These are phyloP conservation scores for Netelia fuscicornis DNA, from an alignment of 2,888 invertebrate species.

Conservation along the genomic window DNA sequence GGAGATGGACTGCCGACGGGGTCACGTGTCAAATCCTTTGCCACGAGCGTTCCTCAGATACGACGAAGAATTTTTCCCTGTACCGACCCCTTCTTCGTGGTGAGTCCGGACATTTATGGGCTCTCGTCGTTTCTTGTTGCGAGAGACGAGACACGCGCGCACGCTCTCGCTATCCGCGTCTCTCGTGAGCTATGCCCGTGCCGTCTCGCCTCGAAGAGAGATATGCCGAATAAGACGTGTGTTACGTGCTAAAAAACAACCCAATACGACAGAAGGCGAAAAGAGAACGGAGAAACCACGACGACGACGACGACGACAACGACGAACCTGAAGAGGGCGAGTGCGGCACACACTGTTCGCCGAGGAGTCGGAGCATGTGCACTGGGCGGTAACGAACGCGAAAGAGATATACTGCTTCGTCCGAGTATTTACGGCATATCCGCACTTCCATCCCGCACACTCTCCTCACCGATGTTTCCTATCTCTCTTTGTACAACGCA, in stretches of 20 bases:
- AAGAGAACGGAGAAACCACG: constrained; percentile 26
- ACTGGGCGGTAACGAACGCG: constrained; percentile 82
- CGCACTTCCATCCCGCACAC: constrained; percentile 74
- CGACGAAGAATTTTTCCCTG: constrained; percentile 59
- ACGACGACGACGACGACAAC: constrained; percentile 34
- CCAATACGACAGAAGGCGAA: constrained; percentile 35
- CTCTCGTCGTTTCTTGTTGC: constrained; percentile 26
- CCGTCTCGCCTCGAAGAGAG: constrained; percentile 56
- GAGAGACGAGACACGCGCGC: constrained; percentile 22
- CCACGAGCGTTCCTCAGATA: constrained; percentile 59
- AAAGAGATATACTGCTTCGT: constrained; percentile 84
- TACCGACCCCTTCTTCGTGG: constrained; percentile 1
- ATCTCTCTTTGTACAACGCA: constrained; percentile 58
- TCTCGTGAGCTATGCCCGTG: constrained; percentile 46
- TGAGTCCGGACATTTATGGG: constrained; percentile 41
- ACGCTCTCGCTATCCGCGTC: constrained; percentile 33
- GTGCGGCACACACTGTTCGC: constrained; percentile 59
- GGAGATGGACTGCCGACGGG: constrained; percentile 75
- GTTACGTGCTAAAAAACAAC: constrained; percentile 47
- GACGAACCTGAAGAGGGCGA: constrained; percentile 48
- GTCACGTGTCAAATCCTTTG: constrained; percentile 78
- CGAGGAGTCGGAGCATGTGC: constrained; percentile 81
- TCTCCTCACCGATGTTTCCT: constrained; percentile 72
- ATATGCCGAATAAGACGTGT: constrained; percentile 65
- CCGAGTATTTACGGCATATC: constrained; percentile 84